phyloP scores from a whole-genome alignment of 2,888 invertebrate genomes.

The Meteorus cinctellus region DNA sequence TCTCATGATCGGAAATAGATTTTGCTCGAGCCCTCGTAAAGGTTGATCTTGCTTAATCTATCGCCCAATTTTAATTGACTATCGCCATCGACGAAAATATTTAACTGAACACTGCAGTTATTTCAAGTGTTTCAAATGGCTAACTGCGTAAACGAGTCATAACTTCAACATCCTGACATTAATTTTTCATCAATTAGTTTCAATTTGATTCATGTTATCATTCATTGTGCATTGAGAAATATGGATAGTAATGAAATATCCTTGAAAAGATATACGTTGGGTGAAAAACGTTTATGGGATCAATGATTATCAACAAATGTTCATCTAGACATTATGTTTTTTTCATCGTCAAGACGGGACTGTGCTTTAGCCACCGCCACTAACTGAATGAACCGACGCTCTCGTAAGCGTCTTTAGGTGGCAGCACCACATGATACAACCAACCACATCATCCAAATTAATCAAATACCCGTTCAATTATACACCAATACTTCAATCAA shows the following conservation, averaged over 20 bases:
- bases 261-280: too few relatives aligned
- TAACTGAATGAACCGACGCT: conserved; percentile 48
- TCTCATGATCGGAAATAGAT: conserved; percentile 66
- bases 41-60: conserved; percentile 55
- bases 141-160: too few relatives aligned
- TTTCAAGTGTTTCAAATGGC: too few relatives aligned
- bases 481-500: neutral
- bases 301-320: conserved; percentile 54
- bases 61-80: conserved; percentile 37
- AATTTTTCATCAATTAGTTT: neutral
- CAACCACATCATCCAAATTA: neutral
- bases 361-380: conserved; percentile 31
- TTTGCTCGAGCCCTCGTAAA: conserved; percentile 62
- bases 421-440: conserved; percentile 44
- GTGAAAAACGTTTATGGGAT: too few relatives aligned
- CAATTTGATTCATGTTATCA: too few relatives aligned
- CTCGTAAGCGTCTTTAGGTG: conserved; percentile 44
- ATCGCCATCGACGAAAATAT: conserved; percentile 21
- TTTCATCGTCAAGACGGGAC: neutral
- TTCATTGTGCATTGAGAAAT: too few relatives aligned
- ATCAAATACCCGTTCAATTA: neutral
- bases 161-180: neutral
- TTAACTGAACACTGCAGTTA: neutral
- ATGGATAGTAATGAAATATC: neutral
- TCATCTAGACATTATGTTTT: neutral